Conservation (phyloP, 2,888 invertebrate species). For the Parochlus steinenii region DNA sequence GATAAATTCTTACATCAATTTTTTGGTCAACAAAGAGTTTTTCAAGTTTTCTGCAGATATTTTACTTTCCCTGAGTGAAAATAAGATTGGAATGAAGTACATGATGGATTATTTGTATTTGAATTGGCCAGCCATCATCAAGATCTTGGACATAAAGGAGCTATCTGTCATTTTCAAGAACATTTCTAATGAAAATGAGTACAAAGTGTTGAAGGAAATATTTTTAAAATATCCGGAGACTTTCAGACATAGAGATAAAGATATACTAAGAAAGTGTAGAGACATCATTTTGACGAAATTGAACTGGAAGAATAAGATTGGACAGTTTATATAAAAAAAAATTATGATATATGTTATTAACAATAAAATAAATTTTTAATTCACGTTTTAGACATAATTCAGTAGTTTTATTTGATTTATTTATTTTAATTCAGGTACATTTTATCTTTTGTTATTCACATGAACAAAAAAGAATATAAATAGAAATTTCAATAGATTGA, state of each 20-base stretch:
- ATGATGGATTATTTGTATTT: slow-evolving; percentile 11
- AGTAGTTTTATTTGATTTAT: no score
- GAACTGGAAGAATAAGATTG: slow-evolving; percentile 9
- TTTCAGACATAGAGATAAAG: slow-evolving; percentile 8
- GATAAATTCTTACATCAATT: slow-evolving; percentile 8
- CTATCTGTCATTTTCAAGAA: slow-evolving; percentile 10
- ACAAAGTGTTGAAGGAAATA: slow-evolving; percentile 10
- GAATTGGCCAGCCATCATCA: slow-evolving; percentile 8
- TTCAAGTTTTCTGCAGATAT: slow-evolving; percentile 7
- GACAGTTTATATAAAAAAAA: slow-evolving; percentile 7
- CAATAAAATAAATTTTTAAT: no score
- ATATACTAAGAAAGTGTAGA: slow-evolving; percentile 5
- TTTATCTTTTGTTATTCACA: no score
- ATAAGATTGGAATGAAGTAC: slow-evolving; percentile 12
- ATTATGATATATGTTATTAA: no score
- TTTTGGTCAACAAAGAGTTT: slow-evolving; percentile 10
- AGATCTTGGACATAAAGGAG: slow-evolving; percentile 5
- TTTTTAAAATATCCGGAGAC: slow-evolving; percentile 8
- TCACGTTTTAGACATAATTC: no score
- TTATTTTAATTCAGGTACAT: no score
- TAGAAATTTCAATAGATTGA: no score
- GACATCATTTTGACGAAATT: slow-evolving; percentile 4
- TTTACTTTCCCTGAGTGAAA: slow-evolving; percentile 8
- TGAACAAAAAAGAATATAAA: no score
- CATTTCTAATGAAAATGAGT: slow-evolving; percentile 12